Conservation (phyloP, 2,113 vertebrate species). For the Myiozetetes cayanensis region DNA sequence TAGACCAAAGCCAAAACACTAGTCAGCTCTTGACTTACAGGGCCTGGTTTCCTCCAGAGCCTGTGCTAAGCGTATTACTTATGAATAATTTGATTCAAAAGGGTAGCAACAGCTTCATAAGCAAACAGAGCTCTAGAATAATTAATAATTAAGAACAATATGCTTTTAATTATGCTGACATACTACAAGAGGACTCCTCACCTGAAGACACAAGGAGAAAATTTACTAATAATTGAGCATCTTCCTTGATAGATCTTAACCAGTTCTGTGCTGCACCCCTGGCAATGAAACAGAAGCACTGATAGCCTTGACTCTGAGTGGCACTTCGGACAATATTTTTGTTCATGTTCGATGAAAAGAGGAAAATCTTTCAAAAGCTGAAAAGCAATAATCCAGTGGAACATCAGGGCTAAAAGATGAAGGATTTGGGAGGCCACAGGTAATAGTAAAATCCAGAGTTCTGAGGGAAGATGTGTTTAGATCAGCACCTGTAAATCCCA, state of each 20-base stretch:
- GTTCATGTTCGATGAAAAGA: neutral
- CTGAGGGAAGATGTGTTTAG: neutral
- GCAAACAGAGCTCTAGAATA: neutral
- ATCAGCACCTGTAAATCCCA: neutral
- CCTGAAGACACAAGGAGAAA: neutral
- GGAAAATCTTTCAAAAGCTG: neutral
- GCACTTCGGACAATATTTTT: neutral
- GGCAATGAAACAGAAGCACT: neutral
- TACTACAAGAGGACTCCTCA: neutral
- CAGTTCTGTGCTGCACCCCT: neutral
- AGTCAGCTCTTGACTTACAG: neutral
- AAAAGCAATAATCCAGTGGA: neutral
- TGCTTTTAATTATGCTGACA: neutral
- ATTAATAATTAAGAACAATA: neutral
- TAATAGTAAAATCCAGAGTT: neutral
- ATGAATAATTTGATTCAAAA: neutral
- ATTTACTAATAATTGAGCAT: neutral
- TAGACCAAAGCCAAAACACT: neutral
- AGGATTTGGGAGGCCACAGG: neutral
- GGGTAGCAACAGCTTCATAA: neutral
- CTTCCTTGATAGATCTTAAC: neutral
- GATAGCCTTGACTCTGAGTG: neutral
- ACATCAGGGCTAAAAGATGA: neutral
- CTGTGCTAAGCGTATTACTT: neutral
- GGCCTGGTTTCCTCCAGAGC: neutral